Evolutionary conservation across 1,140 invertebrate genomes (phyloP), one percentile per base, ranked within the genome.

Genomic region (Ganaspis sp.): DNA sequence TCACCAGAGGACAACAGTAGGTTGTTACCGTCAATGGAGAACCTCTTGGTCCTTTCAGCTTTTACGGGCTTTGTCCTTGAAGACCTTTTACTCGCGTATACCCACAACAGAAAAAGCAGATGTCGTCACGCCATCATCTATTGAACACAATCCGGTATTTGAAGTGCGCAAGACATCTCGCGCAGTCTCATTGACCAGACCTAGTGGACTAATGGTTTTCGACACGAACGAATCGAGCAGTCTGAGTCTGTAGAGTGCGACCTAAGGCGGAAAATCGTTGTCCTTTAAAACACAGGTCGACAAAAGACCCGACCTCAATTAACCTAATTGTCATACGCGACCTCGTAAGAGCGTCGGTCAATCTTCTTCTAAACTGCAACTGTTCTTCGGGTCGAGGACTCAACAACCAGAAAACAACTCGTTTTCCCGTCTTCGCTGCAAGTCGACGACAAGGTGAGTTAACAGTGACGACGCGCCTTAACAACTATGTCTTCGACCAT

Each of bases 201-300:
- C 80, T 89, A 89, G 89, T 88, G 85, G 85, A 87, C 87, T 84
- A 86, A 87, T 85, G 85, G 85, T 84, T 86, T 90, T 87, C 80
- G 86, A 85, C 82, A 84, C 84, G 85, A 84, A 80, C 80, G 81
- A 88, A 84, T 82, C 77, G 64, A 78, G 73, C 75, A 84, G 81
- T 84, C 76, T 73, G 81, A 84, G 81, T 84, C 76, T 73, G 80
- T 85, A 71, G 78, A 83, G 87, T 90, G 86, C 77, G 76, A 81
- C 37, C 40, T 40, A 73, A 34, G 49, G n/a, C 58, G 73, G 26
- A 78, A 21, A 69, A 69, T 23, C 12, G 34, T 38, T 26, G 19
- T 38, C 38, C 38, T 74, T 69, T 40, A 21, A 34, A 74, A 19
- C 1, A 12, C 3, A 26, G 23, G 1, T 15, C 0, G n/a, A 64